Base-by-base conservation (phyloP, 1,140 invertebrate genomes). In the Portunus trituberculatus region DNA sequence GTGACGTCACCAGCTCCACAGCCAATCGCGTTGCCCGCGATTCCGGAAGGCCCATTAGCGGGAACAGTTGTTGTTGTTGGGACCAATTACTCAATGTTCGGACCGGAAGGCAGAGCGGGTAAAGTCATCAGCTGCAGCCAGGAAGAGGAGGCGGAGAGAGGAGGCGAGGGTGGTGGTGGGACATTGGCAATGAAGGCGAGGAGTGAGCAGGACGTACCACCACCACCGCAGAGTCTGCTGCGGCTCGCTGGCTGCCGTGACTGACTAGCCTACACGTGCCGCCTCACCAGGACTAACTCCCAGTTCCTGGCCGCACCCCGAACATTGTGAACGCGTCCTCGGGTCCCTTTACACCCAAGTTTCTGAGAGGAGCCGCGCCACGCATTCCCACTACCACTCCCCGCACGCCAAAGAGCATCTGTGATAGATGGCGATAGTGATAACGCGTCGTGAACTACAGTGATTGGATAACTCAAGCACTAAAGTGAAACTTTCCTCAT, bases 221-320 rank as follows among this genome's bases (percentile, higher is more conserved):
- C 39, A 59, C 39, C 29, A 1, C 87, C 48, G 39, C 87, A 46
- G 92, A 28, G 90, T 91, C 90, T 91, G 87, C 31, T 28, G 39
- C 87, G 32, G 52, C 59, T 28, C 31, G 82, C 82, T 28, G 29
- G 82, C 82, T 87, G 39, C 32, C 84, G 82, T 87, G 92, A 87
- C 92, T 86, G 82, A 48, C 29, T 84, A 14, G 52, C 39, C 82
- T 84, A 93, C 91, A 93, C 91, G 91, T 93, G 82, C 91, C 48
- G 91, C 76, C 91, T 39, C 39, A 29, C 45, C 83, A 31, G 20
- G 29, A 16, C n/a, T 29, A 76, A 82, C 83, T 93, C 92, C 32
- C 92, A 93, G 92, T 93, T 45, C 76, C 29, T 87, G 82, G 92
- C 86, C n/a, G 46, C 31, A 82, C 39, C 76, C 32, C 92, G 84